These are phyloP conservation scores for Cheilosia impressa DNA, from an alignment of 2,888 invertebrate species.

Conservation along the genomic window DNA sequence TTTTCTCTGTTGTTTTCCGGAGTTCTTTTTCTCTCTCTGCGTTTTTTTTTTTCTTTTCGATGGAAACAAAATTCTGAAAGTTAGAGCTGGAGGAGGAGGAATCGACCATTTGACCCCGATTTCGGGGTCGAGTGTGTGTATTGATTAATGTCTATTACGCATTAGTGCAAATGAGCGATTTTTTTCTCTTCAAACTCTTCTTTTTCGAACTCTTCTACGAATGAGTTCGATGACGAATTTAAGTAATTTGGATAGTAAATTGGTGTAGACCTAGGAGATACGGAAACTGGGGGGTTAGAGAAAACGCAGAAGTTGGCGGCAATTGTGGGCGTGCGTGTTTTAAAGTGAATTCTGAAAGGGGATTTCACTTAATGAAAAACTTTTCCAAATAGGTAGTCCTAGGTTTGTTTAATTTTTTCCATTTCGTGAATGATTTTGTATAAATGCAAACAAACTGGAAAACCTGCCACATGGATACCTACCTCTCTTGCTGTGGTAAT, in stretches of 20 bases:
- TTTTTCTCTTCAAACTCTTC: too few relatives aligned
- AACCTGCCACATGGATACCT: too few relatives aligned
- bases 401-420: too few relatives aligned
- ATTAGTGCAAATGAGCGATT: slow-evolving; percentile 16
- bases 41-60: slow-evolving; percentile 10
- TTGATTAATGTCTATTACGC: slow-evolving; percentile 64
- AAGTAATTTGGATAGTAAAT: slow-evolving; percentile 3
- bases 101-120: slow-evolving; percentile 61
- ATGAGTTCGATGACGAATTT: slow-evolving; percentile 23
- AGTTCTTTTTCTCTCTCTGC: slow-evolving; percentile 12
- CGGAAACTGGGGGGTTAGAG: not conserved
- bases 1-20: slow-evolving; percentile 33
- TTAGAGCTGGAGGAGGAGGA: not conserved
- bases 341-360: too few relatives aligned
- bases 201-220: too few relatives aligned
- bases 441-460: too few relatives aligned
- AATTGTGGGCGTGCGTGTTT: too few relatives aligned
- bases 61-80: slow-evolving; percentile 12
- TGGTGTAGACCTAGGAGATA: not conserved
- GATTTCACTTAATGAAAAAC: too few relatives aligned
- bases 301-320: too few relatives aligned
- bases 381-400: too few relatives aligned
- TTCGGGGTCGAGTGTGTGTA: slow-evolving; percentile 56
- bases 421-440: too few relatives aligned
- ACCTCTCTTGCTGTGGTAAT: too few relatives aligned